Base-by-base conservation (phyloP, 2,888 invertebrate species). In the Aphidoletes aphidimyza region DNA sequence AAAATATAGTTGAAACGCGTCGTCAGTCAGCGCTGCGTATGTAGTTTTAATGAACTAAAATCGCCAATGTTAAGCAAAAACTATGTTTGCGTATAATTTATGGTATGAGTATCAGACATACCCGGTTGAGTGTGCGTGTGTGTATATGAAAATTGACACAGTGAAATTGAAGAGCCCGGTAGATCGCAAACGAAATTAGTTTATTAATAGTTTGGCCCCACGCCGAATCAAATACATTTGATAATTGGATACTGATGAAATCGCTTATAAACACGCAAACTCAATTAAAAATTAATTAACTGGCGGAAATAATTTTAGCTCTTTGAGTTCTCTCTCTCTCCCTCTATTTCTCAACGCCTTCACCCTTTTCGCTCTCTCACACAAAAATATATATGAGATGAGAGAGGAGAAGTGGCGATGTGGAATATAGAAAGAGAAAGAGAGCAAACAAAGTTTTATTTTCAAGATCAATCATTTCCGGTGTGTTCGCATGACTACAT, bases 241-340 rank as follows among this genome's bases (percentile, higher is more conserved):
- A 69, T 69, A 69, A 69, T 69, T 69, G 69, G 69, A 69, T 69
- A 30, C 54, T 54, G 54, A 54, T 54, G 26, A 69, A 69, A 30
- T 69, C 69, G 69, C 22, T 54, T 54, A 54, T 54, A 54, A 26
- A 22, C 69, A 69, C 69, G 69, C 69, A 69, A 69, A 69, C 69
- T 69, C 69, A 30, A 69, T 69, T 69, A 69, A 69, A 69, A 69
- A 69, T 69, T 69, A 69, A 69, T 69, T 69, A 69, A 26, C 69
- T 69, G 69, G 30, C 69, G 69, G 69, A 69, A 69, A 69, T 69
- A 69, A 69, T 69, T 69, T 69, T 69, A 69, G n/a, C 69, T 69
- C 69, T 69, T 69, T 69, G 69, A 69, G 69, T 30, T 30, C 14
- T 69, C 30, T 47, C 2, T 2, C 2, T n/a, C n/a, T 5, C 30